A percentile compares a stretch with the other conserved stretches of the same genome.
These are phyloP conservation scores for Gonatopus flavifemur DNA, from an alignment of 1,140 invertebrate species.

Conservation along the genomic window DNA sequence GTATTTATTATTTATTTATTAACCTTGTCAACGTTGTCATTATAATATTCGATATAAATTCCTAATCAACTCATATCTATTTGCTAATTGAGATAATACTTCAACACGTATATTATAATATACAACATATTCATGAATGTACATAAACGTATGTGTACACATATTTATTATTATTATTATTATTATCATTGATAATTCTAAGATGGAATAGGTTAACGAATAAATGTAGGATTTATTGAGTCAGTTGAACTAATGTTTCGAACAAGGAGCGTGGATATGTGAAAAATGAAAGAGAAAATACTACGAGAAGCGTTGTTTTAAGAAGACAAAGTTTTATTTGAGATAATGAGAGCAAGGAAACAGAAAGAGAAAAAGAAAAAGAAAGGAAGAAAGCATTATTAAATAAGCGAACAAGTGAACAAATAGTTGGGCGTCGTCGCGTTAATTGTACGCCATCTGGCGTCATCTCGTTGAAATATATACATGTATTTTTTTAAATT, in stretches of 20 bases:
- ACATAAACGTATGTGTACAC: neutral
- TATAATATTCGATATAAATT: conserved; percentile 30
- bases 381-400: conserved; percentile 8
- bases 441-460: too few relatives aligned
- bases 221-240: conserved; percentile 32
- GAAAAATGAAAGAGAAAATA: conserved; percentile 15
- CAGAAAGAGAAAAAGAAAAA: conserved; percentile 22
- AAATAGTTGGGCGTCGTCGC: conserved; percentile 27
- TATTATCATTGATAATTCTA: conserved; percentile 25
- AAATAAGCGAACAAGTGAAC: conserved; percentile 4
- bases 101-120: conserved; percentile 9
- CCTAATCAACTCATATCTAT: conserved; percentile 38
- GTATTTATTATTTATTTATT: conserved; percentile 29
- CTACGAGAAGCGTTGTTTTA: conserved; percentile 31
- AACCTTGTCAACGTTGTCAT: conserved; percentile 27
- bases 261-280: too few relatives aligned
- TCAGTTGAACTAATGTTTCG: conserved; percentile 24
- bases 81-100: conserved; percentile 29
- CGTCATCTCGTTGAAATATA: conserved; percentile 50
- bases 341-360: conserved; percentile 48
- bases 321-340: conserved; percentile 33
- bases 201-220: too few relatives aligned
- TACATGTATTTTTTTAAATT: conserved; percentile 61
- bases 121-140: neutral
- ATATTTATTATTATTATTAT: conserved; percentile 10